These are phyloP conservation scores for Drosophila azteca DNA, from an alignment of 1,140 invertebrate genomes.

Conservation along the genomic window DNA sequence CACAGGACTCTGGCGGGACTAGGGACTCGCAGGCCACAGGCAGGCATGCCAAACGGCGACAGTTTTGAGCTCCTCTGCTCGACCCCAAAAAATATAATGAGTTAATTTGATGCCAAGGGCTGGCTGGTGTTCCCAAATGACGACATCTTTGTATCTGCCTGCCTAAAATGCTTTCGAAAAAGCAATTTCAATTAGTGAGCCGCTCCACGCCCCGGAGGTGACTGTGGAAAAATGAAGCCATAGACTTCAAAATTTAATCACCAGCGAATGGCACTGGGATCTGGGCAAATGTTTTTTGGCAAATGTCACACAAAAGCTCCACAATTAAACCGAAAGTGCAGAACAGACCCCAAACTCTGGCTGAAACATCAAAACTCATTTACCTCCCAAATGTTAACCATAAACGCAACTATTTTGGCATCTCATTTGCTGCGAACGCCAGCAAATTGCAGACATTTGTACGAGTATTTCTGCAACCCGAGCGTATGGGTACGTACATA, in stretches of 20 bases:
- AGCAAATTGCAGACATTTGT: slow-evolving; percentile 51
- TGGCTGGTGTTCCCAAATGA: slow-evolving; percentile 25
- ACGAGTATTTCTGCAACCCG: not conserved
- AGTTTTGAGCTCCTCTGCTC: slow-evolving; percentile 12
- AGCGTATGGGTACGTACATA: not conserved
- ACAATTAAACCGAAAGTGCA: slow-evolving; percentile 62
- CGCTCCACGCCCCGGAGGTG: slow-evolving; percentile 14
- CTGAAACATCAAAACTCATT: slow-evolving; percentile 66
- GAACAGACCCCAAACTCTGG: slow-evolving; percentile 28
- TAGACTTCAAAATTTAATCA: slow-evolving; percentile 76
- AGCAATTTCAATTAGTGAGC: slow-evolving; percentile 78
- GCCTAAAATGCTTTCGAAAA: slow-evolving; percentile 67
- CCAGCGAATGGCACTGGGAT: slow-evolving; percentile 48
- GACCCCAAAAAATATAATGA: slow-evolving; percentile 77
- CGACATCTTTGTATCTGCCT: slow-evolving; percentile 62
- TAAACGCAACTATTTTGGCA: slow-evolving; percentile 80
- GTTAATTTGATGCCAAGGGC: slow-evolving; percentile 70
- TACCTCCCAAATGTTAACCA: slow-evolving; percentile 71
- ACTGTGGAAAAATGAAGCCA: slow-evolving; percentile 56
- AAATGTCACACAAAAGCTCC: slow-evolving; percentile 57
- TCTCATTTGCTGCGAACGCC: slow-evolving; percentile 51
- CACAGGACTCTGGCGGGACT: no score
- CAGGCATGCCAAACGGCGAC: slow-evolving; percentile 5
- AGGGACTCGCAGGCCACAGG: not conserved
- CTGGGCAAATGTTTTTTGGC: slow-evolving; percentile 52